phyloP scores from a whole-genome alignment of 2,888 invertebrate genomes.

The Melinaea menophilus region DNA sequence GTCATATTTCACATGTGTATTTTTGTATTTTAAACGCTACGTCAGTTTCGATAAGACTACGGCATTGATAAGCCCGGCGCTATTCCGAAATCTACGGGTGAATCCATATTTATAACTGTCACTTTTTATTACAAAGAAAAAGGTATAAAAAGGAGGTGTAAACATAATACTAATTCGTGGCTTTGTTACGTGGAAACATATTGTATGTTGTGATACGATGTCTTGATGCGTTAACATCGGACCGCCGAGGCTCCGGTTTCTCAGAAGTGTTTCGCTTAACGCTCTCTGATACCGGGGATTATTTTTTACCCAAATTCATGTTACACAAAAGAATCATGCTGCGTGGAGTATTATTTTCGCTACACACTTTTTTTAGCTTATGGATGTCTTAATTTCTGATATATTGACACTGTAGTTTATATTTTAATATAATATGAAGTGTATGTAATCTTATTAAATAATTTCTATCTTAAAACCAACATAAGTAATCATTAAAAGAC shows the following conservation, averaged over 20 bases:
- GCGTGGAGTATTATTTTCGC: slow-evolving; percentile 31
- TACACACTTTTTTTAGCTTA: slow-evolving; percentile 21
- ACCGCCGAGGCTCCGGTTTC: slow-evolving; percentile 62
- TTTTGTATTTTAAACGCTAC: slow-evolving; percentile 53
- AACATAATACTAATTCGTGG: slow-evolving; percentile 73
- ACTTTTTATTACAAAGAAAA: slow-evolving; percentile 52
- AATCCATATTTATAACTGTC: slow-evolving; percentile 46
- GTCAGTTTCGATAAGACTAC: slow-evolving; percentile 57
- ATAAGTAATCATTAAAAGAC: slow-evolving; percentile 26
- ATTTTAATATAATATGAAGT: not conserved
- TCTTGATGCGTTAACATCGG: slow-evolving; percentile 59
- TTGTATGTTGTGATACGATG: slow-evolving; percentile 71
- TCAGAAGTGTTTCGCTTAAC: slow-evolving; percentile 70
- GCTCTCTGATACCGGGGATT: slow-evolving; percentile 54
- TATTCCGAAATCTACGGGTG: slow-evolving; percentile 12
- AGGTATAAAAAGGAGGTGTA: slow-evolving; percentile 56
- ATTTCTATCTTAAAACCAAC: slow-evolving; percentile 12
- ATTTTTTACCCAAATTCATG: slow-evolving; percentile 42
- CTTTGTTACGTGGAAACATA: slow-evolving; percentile 63
- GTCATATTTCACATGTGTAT: slow-evolving; percentile 61
- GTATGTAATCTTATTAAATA: not conserved
- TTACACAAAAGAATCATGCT: slow-evolving; percentile 35
- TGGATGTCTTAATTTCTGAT: not conserved
- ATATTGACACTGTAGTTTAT: not conserved
- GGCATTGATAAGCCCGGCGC: slow-evolving; percentile 36